These are phyloP conservation scores for Holothuria leucospilota DNA, from an alignment of 53 echinoderm and acorn worm genomes.

Conservation along the genomic window DNA sequence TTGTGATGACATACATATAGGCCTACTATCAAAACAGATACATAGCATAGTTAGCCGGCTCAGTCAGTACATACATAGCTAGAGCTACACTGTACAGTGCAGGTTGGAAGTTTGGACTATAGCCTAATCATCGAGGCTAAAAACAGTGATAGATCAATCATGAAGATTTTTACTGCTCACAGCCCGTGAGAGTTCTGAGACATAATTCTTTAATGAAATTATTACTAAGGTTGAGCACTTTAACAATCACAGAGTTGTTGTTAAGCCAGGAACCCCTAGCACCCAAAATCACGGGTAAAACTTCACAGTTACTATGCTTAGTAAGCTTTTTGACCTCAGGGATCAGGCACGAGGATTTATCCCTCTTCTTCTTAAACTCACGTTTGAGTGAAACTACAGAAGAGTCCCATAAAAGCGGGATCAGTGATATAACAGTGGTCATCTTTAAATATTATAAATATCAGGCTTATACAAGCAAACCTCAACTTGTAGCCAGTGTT, in stretches of 20 bases:
- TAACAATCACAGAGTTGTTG: neutral
- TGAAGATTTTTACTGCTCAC: too few relatives aligned
- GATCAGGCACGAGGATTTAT: neutral
- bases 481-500: neutral
- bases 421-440: neutral
- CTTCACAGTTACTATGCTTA: neutral
- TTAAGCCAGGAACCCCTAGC: neutral
- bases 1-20: too few relatives aligned
- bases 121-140: too few relatives aligned
- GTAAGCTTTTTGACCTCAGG: neutral
- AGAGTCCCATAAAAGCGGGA: conserved; percentile 12
- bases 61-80: too few relatives aligned
- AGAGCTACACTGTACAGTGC: too few relatives aligned
- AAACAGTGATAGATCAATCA: too few relatives aligned
- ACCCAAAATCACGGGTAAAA: neutral
- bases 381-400: neutral
- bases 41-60: too few relatives aligned
- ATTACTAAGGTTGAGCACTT: neutral
- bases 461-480: neutral
- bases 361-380: neutral
- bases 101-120: too few relatives aligned
- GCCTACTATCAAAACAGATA: too few relatives aligned
- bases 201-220: neutral
- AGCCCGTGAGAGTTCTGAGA: neutral
- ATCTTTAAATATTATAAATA: neutral